Base-by-base conservation (phyloP, 2,113 vertebrate genomes). In the Menura novaehollandiae region DNA sequence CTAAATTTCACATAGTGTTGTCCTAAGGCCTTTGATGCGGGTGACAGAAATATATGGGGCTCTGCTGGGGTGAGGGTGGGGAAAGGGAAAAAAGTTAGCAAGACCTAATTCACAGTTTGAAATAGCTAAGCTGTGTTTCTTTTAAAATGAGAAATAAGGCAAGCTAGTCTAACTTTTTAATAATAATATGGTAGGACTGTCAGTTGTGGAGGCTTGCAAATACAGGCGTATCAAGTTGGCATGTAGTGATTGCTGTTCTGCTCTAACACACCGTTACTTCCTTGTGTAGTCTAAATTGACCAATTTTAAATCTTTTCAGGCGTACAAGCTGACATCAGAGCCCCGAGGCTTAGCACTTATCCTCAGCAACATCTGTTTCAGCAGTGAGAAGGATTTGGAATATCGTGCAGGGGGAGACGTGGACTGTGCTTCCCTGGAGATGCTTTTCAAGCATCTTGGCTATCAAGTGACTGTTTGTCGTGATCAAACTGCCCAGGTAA, bases 361-460 rank as follows among this genome's bases (percentile, higher is more conserved):
- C 77, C 98, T 99, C 91, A 99, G 99, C 94, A 99, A 99, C 1
- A 97, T 99, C 91, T 97, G 60, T 60, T 99, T 99, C 97, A 98
- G 98, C 58, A 93, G 97, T 3, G 95, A 98, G 69, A 97, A 98
- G 28, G 99, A 99, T 35, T 97, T 99, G 85, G 99, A 99, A 53
- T 97, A 98, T 26, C 98, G 99, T 11, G 96, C 98, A 12, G 99
- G 99, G 13, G 99, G 99, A 6, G 98, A 99, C 28, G 99, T 99
- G 93, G 99, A 99, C 86, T 98, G 98, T 19, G 97, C 96, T 84
- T 97, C 98, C 22, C 97, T 99, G 23, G 97, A 98, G 68, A 96
- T 96, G 87, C 98, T 99, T 43, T 99, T 99, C 87, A 98, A 97
- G n/a, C 98, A 98, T 35, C 97, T 99, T 78, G 99, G 99, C 35